Base-by-base conservation (phyloP, 2,797 vertebrate genomes). In the Hydrocynus forskahlii region DNA sequence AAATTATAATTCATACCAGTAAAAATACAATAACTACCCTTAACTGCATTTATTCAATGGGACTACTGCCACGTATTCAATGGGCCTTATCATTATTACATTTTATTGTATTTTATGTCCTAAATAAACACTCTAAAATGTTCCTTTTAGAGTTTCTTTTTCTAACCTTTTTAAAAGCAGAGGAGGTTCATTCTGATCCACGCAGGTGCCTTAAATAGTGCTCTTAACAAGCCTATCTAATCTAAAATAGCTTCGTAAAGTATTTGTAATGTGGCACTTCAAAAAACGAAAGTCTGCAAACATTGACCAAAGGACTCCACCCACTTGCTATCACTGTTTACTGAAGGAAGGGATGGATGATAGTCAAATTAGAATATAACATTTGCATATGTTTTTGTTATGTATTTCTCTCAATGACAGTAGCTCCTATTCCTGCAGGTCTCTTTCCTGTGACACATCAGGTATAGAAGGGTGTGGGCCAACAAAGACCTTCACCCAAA, bases 241-340 rank as follows among this genome's bases (percentile, higher is more conserved):
- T 50, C 40, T 54, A 14, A 29, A 70, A 48, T 25, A 25, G 21
- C 40, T 14, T 45, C 21, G 23, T 7, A 64, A 48, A 9, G 14
- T 17, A 29, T 2, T 7, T 57, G 54, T 4, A 7, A 23, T 14
- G 21, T 52, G 23, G 45, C 13, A 19, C 19, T 14, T 0, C 16
- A 52, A 71, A 55, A 72, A 19, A 4, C 7, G 25, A 38, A 64
- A 64, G 62, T 64, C 29, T 40, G 35, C 63, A 66, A 66, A 66
- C 60, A 63, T 14, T 35, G 60, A 63, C 25, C 16, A 40, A 40
- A 66, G 6, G 8, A 40, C 63, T 66, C 35, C 35, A 40, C 16
- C 63, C 14, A 29, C 2, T 40, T 10, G 35, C 16, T 66, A 40
- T 40, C 16, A 40, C 25, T 66, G 63, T 66, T 8, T 66, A 16